Conservation (phyloP, 2,888 invertebrate genomes). For the Tubiluchus corallicola region DNA sequence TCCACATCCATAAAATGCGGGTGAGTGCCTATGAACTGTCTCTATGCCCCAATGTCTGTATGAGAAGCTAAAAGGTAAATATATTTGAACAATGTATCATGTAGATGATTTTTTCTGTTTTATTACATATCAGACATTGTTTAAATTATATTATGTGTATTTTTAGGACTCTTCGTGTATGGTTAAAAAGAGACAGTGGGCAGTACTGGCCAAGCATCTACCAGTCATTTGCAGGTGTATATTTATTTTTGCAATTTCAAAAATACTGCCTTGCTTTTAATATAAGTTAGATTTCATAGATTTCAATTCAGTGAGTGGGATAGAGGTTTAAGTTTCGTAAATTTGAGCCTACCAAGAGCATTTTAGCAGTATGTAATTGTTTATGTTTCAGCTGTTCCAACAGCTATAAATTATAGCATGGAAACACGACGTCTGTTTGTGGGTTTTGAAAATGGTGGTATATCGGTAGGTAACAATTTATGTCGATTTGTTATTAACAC, state of each 20-base stretch:
- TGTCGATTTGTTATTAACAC: too few species aligned
- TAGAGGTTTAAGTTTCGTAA: conserved; percentile 19
- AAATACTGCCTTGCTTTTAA: background rate
- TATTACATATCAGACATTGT: too few species aligned
- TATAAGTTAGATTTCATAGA: conserved; percentile 5
- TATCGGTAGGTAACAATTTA: conserved; percentile 36
- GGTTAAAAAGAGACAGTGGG: conserved; percentile 89
- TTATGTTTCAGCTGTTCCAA: conserved; percentile 48
- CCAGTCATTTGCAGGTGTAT: conserved; percentile 56
- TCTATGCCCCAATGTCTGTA: too few species aligned
- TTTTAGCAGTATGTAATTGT: conserved; percentile 8
- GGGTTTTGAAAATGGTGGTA: conserved; percentile 84
- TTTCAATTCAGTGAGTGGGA: conserved; percentile 15
- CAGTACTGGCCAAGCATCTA: conserved; percentile 99
- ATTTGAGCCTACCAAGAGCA: too few species aligned
- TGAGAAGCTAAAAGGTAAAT: too few species aligned
- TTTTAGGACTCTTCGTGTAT: conserved; percentile 76
- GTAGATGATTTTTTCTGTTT: too few species aligned
- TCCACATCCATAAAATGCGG: too few species aligned
- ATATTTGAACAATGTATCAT: too few species aligned
- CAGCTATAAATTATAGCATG: conserved; percentile 65
- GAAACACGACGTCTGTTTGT: conserved; percentile 76
- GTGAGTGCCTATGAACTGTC: too few species aligned
- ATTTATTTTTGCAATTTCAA: too few species aligned
- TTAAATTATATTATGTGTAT: too few species aligned